Base-by-base conservation (phyloP, 2,113 vertebrate species). In the Fulica atra region DNA sequence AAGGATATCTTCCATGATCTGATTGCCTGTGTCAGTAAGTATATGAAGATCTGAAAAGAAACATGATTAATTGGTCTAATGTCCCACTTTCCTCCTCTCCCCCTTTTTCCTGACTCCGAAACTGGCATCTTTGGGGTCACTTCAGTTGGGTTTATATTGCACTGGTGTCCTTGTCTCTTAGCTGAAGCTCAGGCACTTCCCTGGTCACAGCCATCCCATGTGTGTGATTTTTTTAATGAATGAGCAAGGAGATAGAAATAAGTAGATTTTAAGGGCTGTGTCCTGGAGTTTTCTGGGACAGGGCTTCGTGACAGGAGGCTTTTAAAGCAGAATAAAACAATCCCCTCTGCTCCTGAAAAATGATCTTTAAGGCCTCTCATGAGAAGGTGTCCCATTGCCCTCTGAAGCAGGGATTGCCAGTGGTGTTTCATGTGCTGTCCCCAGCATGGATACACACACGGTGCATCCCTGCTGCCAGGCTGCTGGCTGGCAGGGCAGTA, bases 1-100 rank as follows among this genome's bases (percentile, higher is more conserved):
- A 99, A 99, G 98, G 99, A 99, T 97, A 99, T 99, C 98, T 99
- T 99, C 96, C 99, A 99, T 88, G 99, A 99, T 92, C 98, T 99
- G 91, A 99, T 99, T 93, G 98, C 99, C 97, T 99, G 99, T 72
- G 99, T 99, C 96, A 99, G 99, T 99, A 98, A 99, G 99, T 98
- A 96, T 36, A 17, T n/a, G 29, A 44, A 69, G 59, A 48, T 11
- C 79, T 81, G 65, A 5, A 50, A 81, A 48, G n/a, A 36, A 23
- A 76, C 1, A 10, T 7, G 17, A 19, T 70, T 54, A 0, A 16
- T 66, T 92, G 46, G 80, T 59, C 38, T 44, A 3, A 0, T 33
- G 33, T 66, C 33, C n/a, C 6, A 1, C 72, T 66, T 21, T 16
- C 7, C 2, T 35, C 24, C 24, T 8, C 33, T 38, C 11, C 7